phyloP scores from a whole-genome alignment of 2,888 invertebrate genomes.

The Terebella lapidaria region DNA sequence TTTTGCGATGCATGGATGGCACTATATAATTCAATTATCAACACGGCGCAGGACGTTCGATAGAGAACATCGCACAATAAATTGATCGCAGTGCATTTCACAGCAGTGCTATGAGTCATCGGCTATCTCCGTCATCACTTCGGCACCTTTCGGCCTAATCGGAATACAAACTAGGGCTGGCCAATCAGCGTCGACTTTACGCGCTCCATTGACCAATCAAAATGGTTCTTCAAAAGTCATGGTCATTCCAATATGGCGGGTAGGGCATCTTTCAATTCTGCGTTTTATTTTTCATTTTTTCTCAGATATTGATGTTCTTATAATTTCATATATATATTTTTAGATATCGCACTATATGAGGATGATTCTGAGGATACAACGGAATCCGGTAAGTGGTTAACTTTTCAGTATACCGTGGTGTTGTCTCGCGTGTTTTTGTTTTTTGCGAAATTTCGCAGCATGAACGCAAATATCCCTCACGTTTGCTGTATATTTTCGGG shows the following conservation, averaged over 20 bases:
- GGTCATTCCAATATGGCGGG: constrained; percentile 6
- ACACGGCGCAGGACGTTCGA: too few species aligned
- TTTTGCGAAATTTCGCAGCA: neutral
- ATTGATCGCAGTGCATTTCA: too few species aligned
- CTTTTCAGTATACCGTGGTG: neutral
- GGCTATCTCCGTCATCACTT: neutral
- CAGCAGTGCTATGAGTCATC: constrained; percentile 4
- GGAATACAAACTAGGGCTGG: neutral
- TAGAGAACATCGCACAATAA: too few species aligned
- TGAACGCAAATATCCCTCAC: neutral
- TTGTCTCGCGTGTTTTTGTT: constrained; percentile 1
- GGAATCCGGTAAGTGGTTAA: constrained; percentile 1
- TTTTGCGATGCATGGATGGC: too few species aligned
- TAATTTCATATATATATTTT: neutral
- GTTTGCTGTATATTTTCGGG: neutral
- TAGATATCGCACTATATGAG: neutral
- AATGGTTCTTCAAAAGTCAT: constrained; percentile 1
- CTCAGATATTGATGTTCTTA: neutral
- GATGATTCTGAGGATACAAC: neutral
- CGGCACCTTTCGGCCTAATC: neutral
- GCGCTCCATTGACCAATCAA: constrained; percentile 5
- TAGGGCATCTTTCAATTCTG: neutral
- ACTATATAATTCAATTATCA: too few species aligned
- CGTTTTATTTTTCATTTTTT: neutral
- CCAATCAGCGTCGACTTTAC: neutral